Evolutionary conservation across 2,797 vertebrate species (phyloP), one percentile per base, ranked within the genome.

Genomic region (Hoplostethus mediterraneus): DNA sequence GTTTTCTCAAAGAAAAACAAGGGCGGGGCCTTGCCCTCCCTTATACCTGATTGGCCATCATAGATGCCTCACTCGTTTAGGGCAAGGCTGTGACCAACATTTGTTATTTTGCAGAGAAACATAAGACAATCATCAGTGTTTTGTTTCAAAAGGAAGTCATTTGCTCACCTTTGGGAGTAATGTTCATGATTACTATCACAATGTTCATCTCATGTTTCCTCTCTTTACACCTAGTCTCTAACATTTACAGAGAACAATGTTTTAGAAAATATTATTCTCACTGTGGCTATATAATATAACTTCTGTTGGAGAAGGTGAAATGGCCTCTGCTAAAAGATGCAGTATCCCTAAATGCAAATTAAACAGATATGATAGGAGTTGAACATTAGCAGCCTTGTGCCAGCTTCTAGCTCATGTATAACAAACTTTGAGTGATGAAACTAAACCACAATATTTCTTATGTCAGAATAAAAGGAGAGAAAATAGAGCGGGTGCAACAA

Each of bases 1-100:
- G 90, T 92, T 92, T 91, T 89, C 73, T 88, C 86, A 52, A 64
- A 80, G 70, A 67, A 82, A 76, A 63, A 73, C 55, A 73, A 53
- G 61, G 81, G 84, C 53, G 80, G 83, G 78, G 85, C 77, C 44
- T 80, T 31, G 71, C 71, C 73, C 69, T 31, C 44, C 79, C 72
- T 86, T 80, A 74, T 81, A 87, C 57, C 71, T 67, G 77, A 87
- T 81, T 75, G 84, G 88, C 57, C 71, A 72, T 60, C 62, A 36
- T 56, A 17, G 69, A 63, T 71, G 72, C 74, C 68, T 64, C 75
- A 72, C 69, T 89, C 82, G 89, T 90, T 89, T 91, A 81, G 89
- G 85, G 53, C 88, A 91, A 73, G 40, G 70, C 75, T 82, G 79
- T 45, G 11, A 45, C 44, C 13, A 45, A 13, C 44, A 45, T 45